Conservation (phyloP, 2,888 invertebrate species). For the Drosophila paramelanica region DNA sequence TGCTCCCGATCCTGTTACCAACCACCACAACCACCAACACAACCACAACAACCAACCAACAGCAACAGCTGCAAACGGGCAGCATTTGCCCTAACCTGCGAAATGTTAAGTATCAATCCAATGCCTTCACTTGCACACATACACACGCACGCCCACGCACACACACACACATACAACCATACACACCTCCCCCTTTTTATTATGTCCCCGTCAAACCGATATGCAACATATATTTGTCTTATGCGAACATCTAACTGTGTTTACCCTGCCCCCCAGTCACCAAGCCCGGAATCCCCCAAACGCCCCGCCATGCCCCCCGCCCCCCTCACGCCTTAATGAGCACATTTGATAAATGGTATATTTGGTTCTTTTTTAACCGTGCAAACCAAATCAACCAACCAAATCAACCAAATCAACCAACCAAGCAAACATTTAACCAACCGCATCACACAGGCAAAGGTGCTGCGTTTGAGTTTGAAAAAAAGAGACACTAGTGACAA, state of each 20-base stretch:
- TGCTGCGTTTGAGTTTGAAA: slow-evolving; percentile 81
- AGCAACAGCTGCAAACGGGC: slow-evolving; percentile 30
- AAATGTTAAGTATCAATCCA: slow-evolving; percentile 54
- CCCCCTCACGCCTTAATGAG: slow-evolving; percentile 25
- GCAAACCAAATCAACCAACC: slow-evolving; percentile 25
- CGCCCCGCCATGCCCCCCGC: slow-evolving; percentile 5
- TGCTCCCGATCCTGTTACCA: slow-evolving; percentile 36
- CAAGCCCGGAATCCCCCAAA: slow-evolving; percentile 12
- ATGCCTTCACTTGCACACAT: slow-evolving; percentile 2
- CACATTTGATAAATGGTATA: slow-evolving; percentile 44
- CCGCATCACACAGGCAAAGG: slow-evolving; percentile 70
- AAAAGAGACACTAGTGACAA: slow-evolving; percentile 86
- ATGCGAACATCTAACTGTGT: slow-evolving; percentile 37
- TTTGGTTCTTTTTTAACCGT: slow-evolving; percentile 45
- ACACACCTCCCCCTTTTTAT: slow-evolving; percentile 10
- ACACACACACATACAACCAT: not conserved
- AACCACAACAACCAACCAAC: slow-evolving; percentile 11
- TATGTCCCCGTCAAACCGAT: not conserved
- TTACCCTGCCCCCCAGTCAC: slow-evolving; percentile 20
- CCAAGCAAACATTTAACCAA: slow-evolving; percentile 43
- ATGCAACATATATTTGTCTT: slow-evolving; percentile 25
- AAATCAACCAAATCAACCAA: slow-evolving; percentile 25
- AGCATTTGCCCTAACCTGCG: slow-evolving; percentile 22
- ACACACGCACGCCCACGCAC: slow-evolving; percentile 5
- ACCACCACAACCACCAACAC: not conserved